A percentile compares a stretch with the other conserved stretches of the same genome.
These are phyloP conservation scores for Priocnemis perturbator DNA, from an alignment of 2,888 invertebrate species.

Conservation along the genomic window DNA sequence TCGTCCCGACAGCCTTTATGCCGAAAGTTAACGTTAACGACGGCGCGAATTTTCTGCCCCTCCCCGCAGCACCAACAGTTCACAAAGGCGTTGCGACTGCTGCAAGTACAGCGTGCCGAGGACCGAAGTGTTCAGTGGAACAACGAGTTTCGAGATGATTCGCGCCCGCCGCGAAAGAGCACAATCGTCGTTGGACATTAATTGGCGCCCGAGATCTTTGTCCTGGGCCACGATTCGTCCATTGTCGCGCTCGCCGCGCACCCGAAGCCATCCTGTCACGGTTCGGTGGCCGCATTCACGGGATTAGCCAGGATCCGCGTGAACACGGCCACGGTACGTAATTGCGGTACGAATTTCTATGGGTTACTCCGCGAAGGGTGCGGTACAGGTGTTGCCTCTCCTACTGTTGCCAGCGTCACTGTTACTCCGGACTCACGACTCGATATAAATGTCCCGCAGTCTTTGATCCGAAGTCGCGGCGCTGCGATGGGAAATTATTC, in stretches of 20 bases:
- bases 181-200: slow-evolving; percentile 72
- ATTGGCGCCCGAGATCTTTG: slow-evolving; percentile 74
- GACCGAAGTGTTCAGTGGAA: background rate
- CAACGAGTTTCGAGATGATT: slow-evolving; percentile 5
- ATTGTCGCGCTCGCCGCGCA: slow-evolving; percentile 65
- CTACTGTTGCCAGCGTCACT: slow-evolving; percentile 30
- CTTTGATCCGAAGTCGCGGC: too few relatives aligned
- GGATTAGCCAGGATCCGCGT: slow-evolving; percentile 69
- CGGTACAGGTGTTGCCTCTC: slow-evolving; percentile 46
- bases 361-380: slow-evolving; percentile 49
- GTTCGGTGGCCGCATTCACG: slow-evolving; percentile 72
- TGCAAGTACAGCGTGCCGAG: too few relatives aligned
- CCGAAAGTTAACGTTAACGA: too few relatives aligned
- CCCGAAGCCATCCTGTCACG: slow-evolving; percentile 63
- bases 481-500: too few relatives aligned
- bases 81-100: too few relatives aligned
- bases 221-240: slow-evolving; percentile 65
- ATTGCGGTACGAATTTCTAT: slow-evolving; percentile 70
- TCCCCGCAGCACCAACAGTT: too few relatives aligned
- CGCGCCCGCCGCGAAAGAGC: slow-evolving; percentile 48
- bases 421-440: slow-evolving; percentile 31
- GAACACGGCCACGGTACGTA: slow-evolving; percentile 67
- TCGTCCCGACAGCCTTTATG: too few relatives aligned
- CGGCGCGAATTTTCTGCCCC: too few relatives aligned
- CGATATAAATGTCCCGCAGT: slow-evolving; percentile 33